Base-by-base conservation (phyloP, 2,888 invertebrate species). In the Noctua janthe region DNA sequence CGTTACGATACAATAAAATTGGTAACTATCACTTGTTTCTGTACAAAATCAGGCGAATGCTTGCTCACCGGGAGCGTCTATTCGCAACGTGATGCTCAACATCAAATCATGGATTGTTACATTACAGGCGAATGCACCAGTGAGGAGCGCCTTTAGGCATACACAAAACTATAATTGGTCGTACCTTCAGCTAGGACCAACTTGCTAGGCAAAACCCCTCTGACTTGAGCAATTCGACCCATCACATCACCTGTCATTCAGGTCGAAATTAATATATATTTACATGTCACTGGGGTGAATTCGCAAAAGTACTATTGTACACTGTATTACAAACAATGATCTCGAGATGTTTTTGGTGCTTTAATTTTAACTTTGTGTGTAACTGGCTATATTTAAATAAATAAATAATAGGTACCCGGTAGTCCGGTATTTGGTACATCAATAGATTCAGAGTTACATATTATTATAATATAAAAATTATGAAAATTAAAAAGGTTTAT, bases 401-500 rank as follows among this genome's bases (percentile, higher is more conserved):
- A 39, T 39, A 39, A 35, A 17, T 15, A 43, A 64, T 7, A 69
- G 59, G 11, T 13, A 59, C 59, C 59, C n/a, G 20, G 17, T n/a
- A 56, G 20, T 11, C 15, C 20, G 10, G 39, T 39, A 15, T 47
- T 43, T 23, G 10, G 11, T 43, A 43, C 15, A 15, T 51, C 11
- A 29, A 15, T 66, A 4, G 1, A 5, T 3, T 2, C 20, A 29
- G 35, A 23, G 7, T 51, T 51, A 0, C 29, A 10, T 35, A 29
- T 29, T 29, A 29, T 29, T 29, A 29, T 29, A 29, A 29, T 29
- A 29, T 29, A 1, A 20, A 59, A 39, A 59, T 15, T 13, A n/a
- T 56, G 13, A 35, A 67, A 69, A 47, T 47, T 20, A 49, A 69
- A 72, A 71, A 72, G 13, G 0, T 73, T 62, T 82, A 71, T 77